Base-by-base conservation (phyloP, 1,140 invertebrate genomes). In the Cylas formicarius region DNA sequence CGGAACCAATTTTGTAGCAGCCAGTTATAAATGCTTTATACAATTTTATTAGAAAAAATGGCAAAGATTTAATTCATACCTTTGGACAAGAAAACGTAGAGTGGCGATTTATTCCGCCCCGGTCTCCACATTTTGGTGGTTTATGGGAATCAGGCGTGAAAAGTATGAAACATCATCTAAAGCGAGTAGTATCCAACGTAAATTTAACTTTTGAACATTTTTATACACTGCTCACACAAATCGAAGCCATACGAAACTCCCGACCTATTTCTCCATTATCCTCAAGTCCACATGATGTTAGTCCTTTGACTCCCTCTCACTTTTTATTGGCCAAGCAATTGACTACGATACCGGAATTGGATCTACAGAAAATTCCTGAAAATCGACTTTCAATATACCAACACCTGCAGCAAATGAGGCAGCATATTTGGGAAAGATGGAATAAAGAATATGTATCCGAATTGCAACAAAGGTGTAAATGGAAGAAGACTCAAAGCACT, bases 111-210 rank as follows among this genome's bases (percentile, higher is more conserved):
- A n/a, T n/a, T n/a, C n/a, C n/a, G n/a, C n/a, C n/a, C n/a, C n/a
- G n/a, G n/a, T n/a, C n/a, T n/a, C n/a, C n/a, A n/a, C n/a, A n/a
- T n/a, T n/a, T n/a, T n/a, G n/a, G n/a, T n/a, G n/a, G n/a, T n/a
- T n/a, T n/a, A n/a, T n/a, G 63, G 54, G 70, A 72, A 50, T 42
- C 58, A 1, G 60, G 49, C 2, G 58, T 72, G 0, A 66, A 66
- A 50, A 51, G 45, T 10, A 50, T 60, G 1, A 71, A 71, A 44
- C 43, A 50, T 24, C 65, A 67, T 46, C 36, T 68, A 3, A 37
- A 51, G 22, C 44, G 58, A 10, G 45, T 54, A 9, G 9, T 33
- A 19, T 10, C 14, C 4, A 23, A 34, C 20, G 11, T 10, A 26
- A 32, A 39, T 27, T 49, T 58, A 2, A 55, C 37, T 2, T 58